phyloP scores from a whole-genome alignment of 1,140 invertebrate genomes.

The Stegodyphus dumicola region DNA sequence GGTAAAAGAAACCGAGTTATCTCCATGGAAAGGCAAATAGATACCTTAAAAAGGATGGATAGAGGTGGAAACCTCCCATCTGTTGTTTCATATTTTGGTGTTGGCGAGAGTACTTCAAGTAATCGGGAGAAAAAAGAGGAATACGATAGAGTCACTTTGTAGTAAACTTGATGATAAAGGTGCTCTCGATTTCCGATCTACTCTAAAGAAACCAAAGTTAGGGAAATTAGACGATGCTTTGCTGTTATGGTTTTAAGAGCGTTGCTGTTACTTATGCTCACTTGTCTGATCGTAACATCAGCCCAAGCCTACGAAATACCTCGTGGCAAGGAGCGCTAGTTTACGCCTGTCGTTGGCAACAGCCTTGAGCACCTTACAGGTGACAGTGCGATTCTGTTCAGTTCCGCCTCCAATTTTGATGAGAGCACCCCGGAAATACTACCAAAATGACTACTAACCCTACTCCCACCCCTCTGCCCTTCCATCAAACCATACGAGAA shows the following conservation, averaged over 20 bases:
- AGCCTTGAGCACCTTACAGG: too few relatives aligned
- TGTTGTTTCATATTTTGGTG: not conserved
- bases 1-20: not conserved
- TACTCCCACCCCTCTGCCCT: too few relatives aligned
- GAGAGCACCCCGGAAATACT: too few relatives aligned
- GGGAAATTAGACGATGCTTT: not conserved
- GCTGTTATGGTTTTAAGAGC: not conserved
- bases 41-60: not conserved
- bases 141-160: not conserved
- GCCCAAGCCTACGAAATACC: too few relatives aligned
- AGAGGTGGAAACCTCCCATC: not conserved
- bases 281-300: too few relatives aligned
- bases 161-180: not conserved
- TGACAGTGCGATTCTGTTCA: too few relatives aligned
- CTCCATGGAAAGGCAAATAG: not conserved
- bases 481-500: too few relatives aligned
- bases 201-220: not conserved
- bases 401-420: too few relatives aligned
- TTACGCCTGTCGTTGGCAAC: too few relatives aligned
- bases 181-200: not conserved
- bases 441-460: too few relatives aligned
- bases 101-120: constrained; percentile 1
- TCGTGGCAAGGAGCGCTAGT: too few relatives aligned
- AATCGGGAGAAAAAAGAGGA: not conserved
- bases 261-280: too few relatives aligned